phyloP scores from a whole-genome alignment of 2,888 invertebrate species.

The Trilocha varians region DNA sequence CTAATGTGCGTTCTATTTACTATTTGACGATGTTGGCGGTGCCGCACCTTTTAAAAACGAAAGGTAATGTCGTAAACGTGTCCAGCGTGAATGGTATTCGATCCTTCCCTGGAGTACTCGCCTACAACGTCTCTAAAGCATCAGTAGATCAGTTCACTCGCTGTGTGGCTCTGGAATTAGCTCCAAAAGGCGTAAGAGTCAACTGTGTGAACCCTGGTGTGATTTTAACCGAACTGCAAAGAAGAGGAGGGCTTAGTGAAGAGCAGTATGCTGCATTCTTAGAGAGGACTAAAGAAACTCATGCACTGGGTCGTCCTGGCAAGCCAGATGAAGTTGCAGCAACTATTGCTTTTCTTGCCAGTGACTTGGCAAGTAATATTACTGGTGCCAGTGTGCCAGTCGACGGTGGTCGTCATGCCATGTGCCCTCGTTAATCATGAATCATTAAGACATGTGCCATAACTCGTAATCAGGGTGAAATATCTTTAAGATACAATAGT shows the following conservation, averaged over 20 bases:
- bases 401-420: slow-evolving; percentile 95
- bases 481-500: slow-evolving; percentile 9
- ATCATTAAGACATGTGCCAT: background rate
- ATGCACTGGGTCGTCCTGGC: slow-evolving; percentile 92
- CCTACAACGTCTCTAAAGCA: slow-evolving; percentile 94
- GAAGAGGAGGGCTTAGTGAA: slow-evolving; percentile 86
- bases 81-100: slow-evolving; percentile 95
- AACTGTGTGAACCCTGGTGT: slow-evolving; percentile 97
- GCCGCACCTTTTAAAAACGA: slow-evolving; percentile 85
- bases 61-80: slow-evolving; percentile 95
- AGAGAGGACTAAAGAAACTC: slow-evolving; percentile 88
- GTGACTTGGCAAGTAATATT: slow-evolving; percentile 89
- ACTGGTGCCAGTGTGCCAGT: slow-evolving; percentile 92
- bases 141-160: slow-evolving; percentile 96
- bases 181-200: slow-evolving; percentile 86
- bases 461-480: slow-evolving; percentile 2
- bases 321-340: slow-evolving; percentile 89
- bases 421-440: slow-evolving; percentile 87
- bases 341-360: slow-evolving; percentile 93
- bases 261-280: slow-evolving; percentile 88
- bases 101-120: slow-evolving; percentile 90
- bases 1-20: slow-evolving; percentile 88
- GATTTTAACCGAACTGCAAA: slow-evolving; percentile 89
- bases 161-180: slow-evolving; percentile 91
- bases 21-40: slow-evolving; percentile 90